phyloP scores from a whole-genome alignment of 2,113 vertebrate genomes.

The Eurystomus gularis region DNA sequence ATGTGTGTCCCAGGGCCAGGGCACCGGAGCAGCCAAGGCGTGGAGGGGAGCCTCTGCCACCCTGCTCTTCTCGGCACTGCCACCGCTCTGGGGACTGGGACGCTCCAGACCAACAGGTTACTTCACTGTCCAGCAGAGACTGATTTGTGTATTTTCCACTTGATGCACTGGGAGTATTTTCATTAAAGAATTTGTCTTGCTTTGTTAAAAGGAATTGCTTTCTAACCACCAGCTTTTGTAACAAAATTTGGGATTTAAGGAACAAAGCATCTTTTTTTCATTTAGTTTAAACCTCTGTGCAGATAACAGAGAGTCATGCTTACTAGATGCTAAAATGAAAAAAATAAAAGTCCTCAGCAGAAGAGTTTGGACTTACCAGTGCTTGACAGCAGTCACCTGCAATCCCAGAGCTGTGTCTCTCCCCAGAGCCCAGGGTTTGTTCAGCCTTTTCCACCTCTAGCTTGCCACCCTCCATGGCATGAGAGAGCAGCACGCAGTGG shows the following conservation, averaged over 20 bases:
- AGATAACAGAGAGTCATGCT: not conserved
- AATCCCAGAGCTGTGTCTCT: not conserved
- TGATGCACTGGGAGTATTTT: not conserved
- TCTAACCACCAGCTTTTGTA: constrained; percentile 9
- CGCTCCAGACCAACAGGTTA: rapidly evolving
- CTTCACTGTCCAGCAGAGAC: not conserved
- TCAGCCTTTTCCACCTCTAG: not conserved
- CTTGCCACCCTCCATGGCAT: rapidly evolving
- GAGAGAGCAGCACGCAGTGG: not conserved
- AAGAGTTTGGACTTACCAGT: not conserved
- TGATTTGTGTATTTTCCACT: not conserved
- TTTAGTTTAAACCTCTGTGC: not conserved
- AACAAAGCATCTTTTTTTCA: not conserved
- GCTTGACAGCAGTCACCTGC: not conserved
- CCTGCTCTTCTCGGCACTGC: not conserved
- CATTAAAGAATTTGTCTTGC: not conserved
- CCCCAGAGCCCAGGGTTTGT: not conserved
- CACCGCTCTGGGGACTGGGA: rapidly evolving
- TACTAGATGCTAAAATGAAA: not conserved
- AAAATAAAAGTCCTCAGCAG: not conserved
- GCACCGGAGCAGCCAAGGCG: not conserved
- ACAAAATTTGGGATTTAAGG: not conserved
- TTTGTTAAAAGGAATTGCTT: not conserved
- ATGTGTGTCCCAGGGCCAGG: rapidly evolving
- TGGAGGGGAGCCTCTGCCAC: not conserved